A percentile compares a stretch with the other conserved stretches of the same genome.
Conservation (phyloP, 2,888 invertebrate genomes). For the Plutella xylostella region DNA sequence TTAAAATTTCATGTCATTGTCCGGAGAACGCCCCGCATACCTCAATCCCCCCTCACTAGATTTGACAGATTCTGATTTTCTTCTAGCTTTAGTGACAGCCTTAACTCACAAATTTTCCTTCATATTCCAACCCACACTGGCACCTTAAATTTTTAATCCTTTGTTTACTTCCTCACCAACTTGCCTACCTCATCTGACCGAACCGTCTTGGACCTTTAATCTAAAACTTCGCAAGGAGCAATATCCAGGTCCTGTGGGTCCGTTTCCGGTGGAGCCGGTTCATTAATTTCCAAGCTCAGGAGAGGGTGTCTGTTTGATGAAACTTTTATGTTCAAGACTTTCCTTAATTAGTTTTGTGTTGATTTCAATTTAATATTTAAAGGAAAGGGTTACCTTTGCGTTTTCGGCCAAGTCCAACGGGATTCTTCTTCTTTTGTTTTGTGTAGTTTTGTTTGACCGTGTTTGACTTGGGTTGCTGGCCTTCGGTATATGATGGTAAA, state of each 20-base stretch:
- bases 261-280: neutral
- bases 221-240: neutral
- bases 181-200: too few relatives aligned
- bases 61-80: too few relatives aligned
- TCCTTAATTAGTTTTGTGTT: constrained; percentile 6
- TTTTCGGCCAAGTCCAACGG: neutral
- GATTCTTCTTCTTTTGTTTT: neutral
- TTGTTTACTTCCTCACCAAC: too few relatives aligned
- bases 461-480: neutral
- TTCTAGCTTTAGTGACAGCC: too few relatives aligned
- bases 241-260: neutral
- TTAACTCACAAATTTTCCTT: too few relatives aligned
- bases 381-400: neutral
- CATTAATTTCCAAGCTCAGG: constrained; percentile 2
- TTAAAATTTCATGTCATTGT: too few relatives aligned
- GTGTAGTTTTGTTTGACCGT: neutral
- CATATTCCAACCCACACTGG: too few relatives aligned
- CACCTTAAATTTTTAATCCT: too few relatives aligned
- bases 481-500: too few relatives aligned
- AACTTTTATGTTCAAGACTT: constrained; percentile 2
- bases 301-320: constrained; percentile 4
- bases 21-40: too few relatives aligned
- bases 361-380: constrained; percentile 4
- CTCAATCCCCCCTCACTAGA: too few relatives aligned
- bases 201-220: too few relatives aligned